phyloP scores from a whole-genome alignment of 1,140 invertebrate species.

The Parasteatoda tepidariorum region DNA sequence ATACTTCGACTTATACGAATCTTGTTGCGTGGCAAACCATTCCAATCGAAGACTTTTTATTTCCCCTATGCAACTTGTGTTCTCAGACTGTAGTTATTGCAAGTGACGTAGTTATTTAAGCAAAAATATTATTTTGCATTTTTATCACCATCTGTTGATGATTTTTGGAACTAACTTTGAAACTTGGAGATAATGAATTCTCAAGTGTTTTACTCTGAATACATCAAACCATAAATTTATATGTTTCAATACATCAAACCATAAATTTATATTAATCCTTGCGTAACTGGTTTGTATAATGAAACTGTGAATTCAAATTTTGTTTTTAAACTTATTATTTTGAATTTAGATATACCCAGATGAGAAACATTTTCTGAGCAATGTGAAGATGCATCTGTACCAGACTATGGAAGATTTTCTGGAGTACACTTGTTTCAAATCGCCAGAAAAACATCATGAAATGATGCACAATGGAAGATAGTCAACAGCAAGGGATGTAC shows the following conservation, averaged over 20 bases:
- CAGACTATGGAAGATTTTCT: constrained; percentile 64
- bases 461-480: constrained; percentile 46
- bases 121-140: too few species aligned
- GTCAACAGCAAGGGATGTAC: neutral
- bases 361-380: constrained; percentile 54
- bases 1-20: too few species aligned
- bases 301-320: neutral
- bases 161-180: neutral
- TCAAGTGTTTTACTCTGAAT: neutral
- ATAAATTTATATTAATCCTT: too few species aligned
- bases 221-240: neutral
- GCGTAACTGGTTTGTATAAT: neutral
- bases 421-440: constrained; percentile 62
- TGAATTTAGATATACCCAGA: constrained; percentile 64
- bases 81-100: too few species aligned
- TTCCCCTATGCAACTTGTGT: too few species aligned
- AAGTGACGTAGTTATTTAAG: too few species aligned
- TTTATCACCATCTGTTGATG: too few species aligned
- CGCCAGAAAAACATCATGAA: constrained; percentile 37
- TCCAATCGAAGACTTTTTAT: too few species aligned
- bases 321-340: neutral
- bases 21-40: too few species aligned
- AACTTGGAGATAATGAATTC: neutral
- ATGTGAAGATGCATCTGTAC: constrained; percentile 63
- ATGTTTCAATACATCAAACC: neutral